phyloP scores from a whole-genome alignment of 2,113 vertebrate species.

The Larimichthys polyactis region DNA sequence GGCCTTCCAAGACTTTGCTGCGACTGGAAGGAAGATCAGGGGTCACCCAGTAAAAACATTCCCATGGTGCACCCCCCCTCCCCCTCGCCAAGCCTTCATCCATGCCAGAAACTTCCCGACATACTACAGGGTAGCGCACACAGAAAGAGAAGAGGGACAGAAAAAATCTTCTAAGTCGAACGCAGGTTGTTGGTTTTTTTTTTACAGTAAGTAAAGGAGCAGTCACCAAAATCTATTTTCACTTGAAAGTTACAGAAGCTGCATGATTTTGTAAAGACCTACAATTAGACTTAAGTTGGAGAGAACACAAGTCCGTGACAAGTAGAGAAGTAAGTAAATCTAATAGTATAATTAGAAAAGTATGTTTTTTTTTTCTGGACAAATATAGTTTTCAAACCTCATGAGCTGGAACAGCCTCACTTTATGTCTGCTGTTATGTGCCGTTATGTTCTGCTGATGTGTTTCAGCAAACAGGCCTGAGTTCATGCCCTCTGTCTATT shows the following conservation, averaged over 20 bases:
- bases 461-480: background rate
- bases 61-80: conserved; percentile 80
- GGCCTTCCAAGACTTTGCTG: conserved; percentile 65
- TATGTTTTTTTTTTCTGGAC: background rate
- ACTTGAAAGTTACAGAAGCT: conserved; percentile 4
- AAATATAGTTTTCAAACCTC: background rate
- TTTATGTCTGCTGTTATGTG: background rate
- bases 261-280: background rate
- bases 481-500: background rate
- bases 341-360: background rate
- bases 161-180: conserved; percentile 29
- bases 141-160: conserved; percentile 28
- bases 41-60: conserved; percentile 86
- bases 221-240: conserved; percentile 23
- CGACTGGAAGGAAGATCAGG: conserved; percentile 86
- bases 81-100: conserved; percentile 35
- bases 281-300: conserved; percentile 4
- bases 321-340: background rate
- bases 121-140: conserved; percentile 50
- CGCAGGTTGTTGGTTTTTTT: conserved; percentile 15
- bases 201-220: conserved; percentile 7
- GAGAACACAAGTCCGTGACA: conserved; percentile 1
- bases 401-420: background rate
- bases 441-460: background rate
- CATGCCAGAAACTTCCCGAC: conserved; percentile 73